phyloP scores from a whole-genome alignment of 1,140 invertebrate genomes.

The Leptoteleia sp. region DNA sequence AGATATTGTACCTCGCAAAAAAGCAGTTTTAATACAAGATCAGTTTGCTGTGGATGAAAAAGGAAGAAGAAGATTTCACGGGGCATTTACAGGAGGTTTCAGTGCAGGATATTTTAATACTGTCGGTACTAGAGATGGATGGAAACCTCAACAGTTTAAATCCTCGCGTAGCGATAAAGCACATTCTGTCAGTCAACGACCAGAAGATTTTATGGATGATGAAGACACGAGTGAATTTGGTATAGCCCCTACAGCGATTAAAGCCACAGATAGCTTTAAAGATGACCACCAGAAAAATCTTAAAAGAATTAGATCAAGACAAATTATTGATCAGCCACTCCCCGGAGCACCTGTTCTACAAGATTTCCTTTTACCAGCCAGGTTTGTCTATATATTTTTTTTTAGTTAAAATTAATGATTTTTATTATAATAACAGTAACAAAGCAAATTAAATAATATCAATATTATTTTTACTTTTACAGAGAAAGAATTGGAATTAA shows the following conservation, averaged over 20 bases:
- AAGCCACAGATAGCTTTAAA: conserved; percentile 89
- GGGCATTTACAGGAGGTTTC: conserved; percentile 99
- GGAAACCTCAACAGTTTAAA: conserved; percentile 94
- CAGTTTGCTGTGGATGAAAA: conserved; percentile 94
- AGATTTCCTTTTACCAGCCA: conserved; percentile 89
- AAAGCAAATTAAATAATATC: neutral
- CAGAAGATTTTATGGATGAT: conserved; percentile 99
- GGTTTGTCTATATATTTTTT: conserved; percentile 77
- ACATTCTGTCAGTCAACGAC: conserved; percentile 81
- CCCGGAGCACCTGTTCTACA: conserved; percentile 90
- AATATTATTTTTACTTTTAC: conserved; percentile 56
- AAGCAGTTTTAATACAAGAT: conserved; percentile 91
- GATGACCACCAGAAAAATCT: conserved; percentile 79
- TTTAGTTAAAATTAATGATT: no score
- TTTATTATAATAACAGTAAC: no score
- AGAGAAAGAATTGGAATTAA: conserved; percentile 93
- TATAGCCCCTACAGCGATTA: conserved; percentile 93
- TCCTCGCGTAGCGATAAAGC: conserved; percentile 90
- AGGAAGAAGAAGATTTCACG: conserved; percentile 96
- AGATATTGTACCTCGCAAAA: conserved; percentile 86
- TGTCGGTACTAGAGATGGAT: conserved; percentile 97
- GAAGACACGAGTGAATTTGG: conserved; percentile 97
- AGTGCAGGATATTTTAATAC: conserved; percentile 99
- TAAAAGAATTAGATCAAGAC: conserved; percentile 79
- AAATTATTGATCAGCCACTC: conserved; percentile 85